These are phyloP conservation scores for Dryobotodes eremita DNA, from an alignment of 2,888 invertebrate genomes.

Conservation along the genomic window DNA sequence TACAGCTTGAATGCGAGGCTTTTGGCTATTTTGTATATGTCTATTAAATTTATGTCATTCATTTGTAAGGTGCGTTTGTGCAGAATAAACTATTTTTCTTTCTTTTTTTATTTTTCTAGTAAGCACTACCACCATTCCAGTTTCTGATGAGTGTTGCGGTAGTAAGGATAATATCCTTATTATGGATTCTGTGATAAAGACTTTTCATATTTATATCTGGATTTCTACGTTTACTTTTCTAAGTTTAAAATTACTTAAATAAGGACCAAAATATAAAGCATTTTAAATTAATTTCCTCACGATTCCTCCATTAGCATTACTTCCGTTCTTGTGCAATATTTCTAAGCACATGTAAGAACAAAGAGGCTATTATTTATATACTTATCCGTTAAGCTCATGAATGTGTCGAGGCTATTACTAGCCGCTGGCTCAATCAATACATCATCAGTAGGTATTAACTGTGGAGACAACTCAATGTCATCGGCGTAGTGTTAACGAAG, in stretches of 20 bases:
- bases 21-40: no score
- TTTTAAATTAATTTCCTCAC: constrained; percentile 12
- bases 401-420: constrained; percentile 22
- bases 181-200: not conserved
- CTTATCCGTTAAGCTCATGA: constrained; percentile 33
- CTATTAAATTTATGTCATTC: no score
- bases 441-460: constrained; percentile 37
- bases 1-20: no score
- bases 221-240: not conserved
- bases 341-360: constrained; percentile 39
- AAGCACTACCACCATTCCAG: not conserved
- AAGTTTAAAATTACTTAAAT: not conserved
- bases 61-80: no score
- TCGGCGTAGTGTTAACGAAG: not conserved
- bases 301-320: constrained; percentile 31
- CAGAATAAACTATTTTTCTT: no score
- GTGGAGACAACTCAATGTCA: constrained; percentile 60
- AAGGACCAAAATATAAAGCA: not conserved
- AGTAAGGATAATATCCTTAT: no score
- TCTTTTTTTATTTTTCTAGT: no score
- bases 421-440: constrained; percentile 40
- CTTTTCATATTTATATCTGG: no score
- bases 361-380: constrained; percentile 35
- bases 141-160: no score
- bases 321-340: constrained; percentile 46